Percentiles rank a stretch among this genome's conserved stretches.
Conservation (phyloP, 2,113 vertebrate species). For the Oceanodroma tethys region DNA sequence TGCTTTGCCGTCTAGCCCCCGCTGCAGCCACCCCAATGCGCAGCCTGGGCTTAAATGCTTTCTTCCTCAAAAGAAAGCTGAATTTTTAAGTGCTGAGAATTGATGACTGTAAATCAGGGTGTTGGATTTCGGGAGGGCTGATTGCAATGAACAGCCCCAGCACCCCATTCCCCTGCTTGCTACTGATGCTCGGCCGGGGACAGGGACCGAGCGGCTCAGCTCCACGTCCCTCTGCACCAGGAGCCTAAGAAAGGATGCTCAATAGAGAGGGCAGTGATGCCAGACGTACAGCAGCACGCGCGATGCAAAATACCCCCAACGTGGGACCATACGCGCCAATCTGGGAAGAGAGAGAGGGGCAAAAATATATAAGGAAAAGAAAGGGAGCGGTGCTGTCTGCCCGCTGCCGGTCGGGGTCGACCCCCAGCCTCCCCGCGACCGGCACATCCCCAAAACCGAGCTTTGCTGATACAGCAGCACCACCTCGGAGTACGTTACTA, state of each 20-base stretch:
- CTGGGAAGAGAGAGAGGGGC: background rate
- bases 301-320: too few species aligned
- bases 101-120: background rate
- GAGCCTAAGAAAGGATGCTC: background rate
- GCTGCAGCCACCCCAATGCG: accelerated
- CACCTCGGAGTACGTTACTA: accelerated
- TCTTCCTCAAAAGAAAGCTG: background rate
- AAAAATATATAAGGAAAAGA: background rate
- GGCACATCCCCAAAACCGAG: background rate
- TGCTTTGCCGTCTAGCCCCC: accelerated
- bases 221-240: background rate
- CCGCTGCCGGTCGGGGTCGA: accelerated
- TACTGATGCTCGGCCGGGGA: accelerated
- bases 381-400: background rate
- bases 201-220: background rate
- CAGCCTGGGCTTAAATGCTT: background rate
- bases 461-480: background rate
- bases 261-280: background rate
- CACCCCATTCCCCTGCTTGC: background rate
- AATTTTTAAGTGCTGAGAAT: background rate
- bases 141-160: accelerated
- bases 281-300: accelerated
- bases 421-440: background rate
- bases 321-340: accelerated
- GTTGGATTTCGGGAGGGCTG: background rate